Evolutionary conservation across 2,113 vertebrate species (phyloP).

Genomic region (Euleptes europaea): DNA sequence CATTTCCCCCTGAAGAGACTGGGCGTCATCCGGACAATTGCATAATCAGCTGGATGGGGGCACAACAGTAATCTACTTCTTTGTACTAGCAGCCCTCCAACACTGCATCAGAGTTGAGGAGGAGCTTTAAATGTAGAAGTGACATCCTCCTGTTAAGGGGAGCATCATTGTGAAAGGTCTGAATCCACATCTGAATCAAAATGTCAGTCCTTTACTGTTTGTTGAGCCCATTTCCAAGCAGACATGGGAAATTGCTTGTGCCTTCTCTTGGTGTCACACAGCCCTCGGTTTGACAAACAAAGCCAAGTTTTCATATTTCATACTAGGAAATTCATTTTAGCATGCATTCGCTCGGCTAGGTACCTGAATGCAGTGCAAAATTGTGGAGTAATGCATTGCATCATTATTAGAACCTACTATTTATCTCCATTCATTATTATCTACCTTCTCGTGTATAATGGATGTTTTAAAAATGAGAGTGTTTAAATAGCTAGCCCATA

Average conservation of each 20-base stretch:
- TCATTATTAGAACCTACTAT: constrained; percentile 27
- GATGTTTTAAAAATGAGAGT: constrained; percentile 23
- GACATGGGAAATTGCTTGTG: neutral
- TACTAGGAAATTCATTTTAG: constrained; percentile 9
- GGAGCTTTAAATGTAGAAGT: neutral
- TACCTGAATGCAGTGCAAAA: constrained; percentile 6
- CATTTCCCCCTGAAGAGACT: neutral
- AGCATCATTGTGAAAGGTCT: neutral
- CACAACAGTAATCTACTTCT: neutral
- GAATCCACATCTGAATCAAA: neutral
- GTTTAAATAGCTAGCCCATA: constrained; percentile 17
- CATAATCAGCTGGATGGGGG: neutral
- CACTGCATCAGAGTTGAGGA: neutral
- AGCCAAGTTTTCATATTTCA: neutral
- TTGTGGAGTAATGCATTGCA: constrained; percentile 16
- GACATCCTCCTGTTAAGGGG: neutral
- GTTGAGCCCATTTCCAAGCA: neutral
- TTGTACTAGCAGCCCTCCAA: neutral
- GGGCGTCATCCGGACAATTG: neutral
- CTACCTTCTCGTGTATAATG: constrained; percentile 27
- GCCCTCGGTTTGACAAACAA: neutral
- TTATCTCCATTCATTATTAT: constrained; percentile 32
- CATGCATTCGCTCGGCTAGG: neutral
- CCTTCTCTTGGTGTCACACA: neutral
- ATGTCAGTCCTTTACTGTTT: neutral